These are phyloP conservation scores for Hirundichthys speculiger DNA, from an alignment of 2,113 vertebrate species.

Conservation along the genomic window DNA sequence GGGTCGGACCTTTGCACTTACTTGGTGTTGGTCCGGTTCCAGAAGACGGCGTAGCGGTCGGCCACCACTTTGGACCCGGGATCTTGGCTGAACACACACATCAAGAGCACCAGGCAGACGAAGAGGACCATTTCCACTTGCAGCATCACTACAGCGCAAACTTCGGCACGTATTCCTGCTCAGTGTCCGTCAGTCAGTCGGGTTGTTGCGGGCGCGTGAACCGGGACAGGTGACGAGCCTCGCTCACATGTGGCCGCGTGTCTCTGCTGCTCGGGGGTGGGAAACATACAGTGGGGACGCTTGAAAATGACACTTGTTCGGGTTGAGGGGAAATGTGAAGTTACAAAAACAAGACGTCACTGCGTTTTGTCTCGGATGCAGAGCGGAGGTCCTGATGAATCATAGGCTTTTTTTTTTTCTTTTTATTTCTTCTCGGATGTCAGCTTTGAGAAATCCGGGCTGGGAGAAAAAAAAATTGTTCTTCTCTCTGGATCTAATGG, in stretches of 20 bases:
- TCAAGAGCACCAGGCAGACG: constrained; percentile 91
- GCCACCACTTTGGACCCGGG: constrained; percentile 95
- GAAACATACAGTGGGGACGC: constrained; percentile 24
- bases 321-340: constrained; percentile 25
- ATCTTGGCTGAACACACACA: constrained; percentile 94
- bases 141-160: constrained; percentile 88
- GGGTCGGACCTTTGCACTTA: constrained; percentile 62
- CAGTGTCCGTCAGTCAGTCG: constrained; percentile 46
- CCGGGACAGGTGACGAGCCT: constrained; percentile 66
- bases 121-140: constrained; percentile 95
- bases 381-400: constrained; percentile 46
- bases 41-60: constrained; percentile 97
- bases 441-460: constrained; percentile 53
- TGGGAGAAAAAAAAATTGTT: constrained; percentile 28
- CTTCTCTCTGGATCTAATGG: constrained; percentile 30
- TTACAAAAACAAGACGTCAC: constrained; percentile 32
- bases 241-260: constrained; percentile 69
- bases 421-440: too few species aligned
- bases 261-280: constrained; percentile 40
- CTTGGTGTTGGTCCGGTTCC: constrained; percentile 98
- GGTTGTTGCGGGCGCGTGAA: constrained; percentile 50
- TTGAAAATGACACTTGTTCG: constrained; percentile 54
- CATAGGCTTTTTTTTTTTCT: constrained; percentile 37
- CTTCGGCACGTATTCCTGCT: constrained; percentile 78
- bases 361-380: constrained; percentile 28